phyloP scores from a whole-genome alignment of 2,113 vertebrate species.

The Podilymbus podiceps region DNA sequence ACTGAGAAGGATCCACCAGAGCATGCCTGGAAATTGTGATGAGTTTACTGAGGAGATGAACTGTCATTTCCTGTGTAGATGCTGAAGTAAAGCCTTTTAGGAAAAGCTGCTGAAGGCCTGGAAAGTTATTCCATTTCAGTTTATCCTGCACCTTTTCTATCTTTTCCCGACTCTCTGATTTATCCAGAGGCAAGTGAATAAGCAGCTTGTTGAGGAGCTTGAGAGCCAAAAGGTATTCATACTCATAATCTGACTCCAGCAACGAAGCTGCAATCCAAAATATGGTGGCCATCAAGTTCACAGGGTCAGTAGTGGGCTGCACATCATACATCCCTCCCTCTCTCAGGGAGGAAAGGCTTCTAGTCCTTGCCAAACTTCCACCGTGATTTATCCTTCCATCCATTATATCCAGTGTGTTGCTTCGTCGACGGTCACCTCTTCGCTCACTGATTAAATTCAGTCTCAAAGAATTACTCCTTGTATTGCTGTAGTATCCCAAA shows the following conservation, averaged over 20 bases:
- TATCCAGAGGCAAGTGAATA: slow-evolving; percentile 92
- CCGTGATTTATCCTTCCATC: slow-evolving; percentile 88
- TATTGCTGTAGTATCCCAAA: slow-evolving; percentile 77
- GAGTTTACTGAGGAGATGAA: slow-evolving; percentile 96
- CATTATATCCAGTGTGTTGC: slow-evolving; percentile 94
- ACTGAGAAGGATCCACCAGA: slow-evolving; percentile 90
- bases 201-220: slow-evolving; percentile 94
- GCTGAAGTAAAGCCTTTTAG: slow-evolving; percentile 97
- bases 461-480: slow-evolving; percentile 91
- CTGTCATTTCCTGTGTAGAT: slow-evolving; percentile 95
- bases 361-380: slow-evolving; percentile 89
- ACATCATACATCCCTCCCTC: slow-evolving; percentile 83
- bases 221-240: slow-evolving; percentile 95
- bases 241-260: slow-evolving; percentile 97
- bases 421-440: slow-evolving; percentile 85
- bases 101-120: slow-evolving; percentile 95
- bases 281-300: slow-evolving; percentile 94
- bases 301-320: slow-evolving; percentile 87
- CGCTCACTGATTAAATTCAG: slow-evolving; percentile 86
- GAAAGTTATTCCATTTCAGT: slow-evolving; percentile 95
- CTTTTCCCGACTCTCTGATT: slow-evolving; percentile 88
- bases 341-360: slow-evolving; percentile 92
- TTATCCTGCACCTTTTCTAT: slow-evolving; percentile 91
- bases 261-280: slow-evolving; percentile 96
- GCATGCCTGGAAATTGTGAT: slow-evolving; percentile 90